These are phyloP conservation scores for Cichladusa arquata DNA, from an alignment of 2,113 vertebrate species.

Conservation along the genomic window DNA sequence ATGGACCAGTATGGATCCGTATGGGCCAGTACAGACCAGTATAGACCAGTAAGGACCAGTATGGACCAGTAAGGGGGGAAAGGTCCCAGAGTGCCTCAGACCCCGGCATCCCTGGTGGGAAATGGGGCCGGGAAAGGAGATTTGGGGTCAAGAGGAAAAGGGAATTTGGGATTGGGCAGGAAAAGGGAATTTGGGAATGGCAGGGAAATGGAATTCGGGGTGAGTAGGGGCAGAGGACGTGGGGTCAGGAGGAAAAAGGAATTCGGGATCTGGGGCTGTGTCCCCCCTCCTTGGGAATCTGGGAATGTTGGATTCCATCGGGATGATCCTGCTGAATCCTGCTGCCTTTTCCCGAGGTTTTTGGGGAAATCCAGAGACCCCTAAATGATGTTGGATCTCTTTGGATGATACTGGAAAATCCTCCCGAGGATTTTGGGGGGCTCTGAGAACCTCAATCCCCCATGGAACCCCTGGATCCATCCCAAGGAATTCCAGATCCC, in stretches of 20 bases:
- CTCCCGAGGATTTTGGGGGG: not conserved
- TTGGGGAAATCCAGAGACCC: not conserved
- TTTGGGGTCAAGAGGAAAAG: not conserved
- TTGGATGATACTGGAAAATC: too few species aligned
- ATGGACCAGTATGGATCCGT: not conserved
- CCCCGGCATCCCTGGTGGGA: not conserved
- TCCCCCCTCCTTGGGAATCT: rapidly evolving
- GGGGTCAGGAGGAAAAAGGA: not conserved
- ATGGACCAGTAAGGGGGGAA: not conserved
- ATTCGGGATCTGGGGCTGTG: not conserved
- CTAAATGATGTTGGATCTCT: too few species aligned
- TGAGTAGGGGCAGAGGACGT: too few species aligned
- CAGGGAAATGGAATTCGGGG: not conserved
- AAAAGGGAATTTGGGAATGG: too few species aligned
- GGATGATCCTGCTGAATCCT: not conserved
- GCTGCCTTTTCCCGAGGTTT: not conserved
- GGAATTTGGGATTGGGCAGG: too few species aligned
- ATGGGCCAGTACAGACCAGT: not conserved
- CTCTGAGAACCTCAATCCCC: rapidly evolving
- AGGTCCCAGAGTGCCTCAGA: not conserved
- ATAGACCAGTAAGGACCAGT: not conserved
- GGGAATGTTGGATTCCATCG: rapidly evolving
- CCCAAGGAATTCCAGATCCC: too few species aligned
- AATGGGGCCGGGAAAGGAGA: not conserved
- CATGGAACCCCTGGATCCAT: not conserved